phyloP scores from a whole-genome alignment of 2,888 invertebrate genomes.

The Perizoma flavofasciatum region DNA sequence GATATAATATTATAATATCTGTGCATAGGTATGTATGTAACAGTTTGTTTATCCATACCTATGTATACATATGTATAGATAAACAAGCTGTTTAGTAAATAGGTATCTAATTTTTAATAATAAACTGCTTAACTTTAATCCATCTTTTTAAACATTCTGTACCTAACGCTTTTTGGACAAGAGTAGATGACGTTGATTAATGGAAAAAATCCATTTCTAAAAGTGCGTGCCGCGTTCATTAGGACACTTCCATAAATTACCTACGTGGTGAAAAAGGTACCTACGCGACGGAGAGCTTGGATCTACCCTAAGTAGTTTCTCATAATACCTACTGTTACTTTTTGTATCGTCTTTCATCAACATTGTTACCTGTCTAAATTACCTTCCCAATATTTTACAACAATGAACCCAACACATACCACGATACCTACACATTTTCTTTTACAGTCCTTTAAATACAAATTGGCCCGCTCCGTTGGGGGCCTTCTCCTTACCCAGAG shows the following conservation, averaged over 20 bases:
- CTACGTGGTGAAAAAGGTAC: conserved; percentile 21
- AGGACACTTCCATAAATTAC: conserved; percentile 58
- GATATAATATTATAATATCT: no score
- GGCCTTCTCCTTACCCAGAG: conserved; percentile 37
- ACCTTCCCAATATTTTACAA: conserved; percentile 30
- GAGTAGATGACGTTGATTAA: conserved; percentile 64
- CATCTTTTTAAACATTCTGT: no score
- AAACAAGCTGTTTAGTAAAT: no score
- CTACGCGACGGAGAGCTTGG: conserved; percentile 11
- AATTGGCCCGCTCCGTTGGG: conserved; percentile 46
- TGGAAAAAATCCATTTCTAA: conserved; percentile 66
- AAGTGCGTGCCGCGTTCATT: conserved; percentile 60
- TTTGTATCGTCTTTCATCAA: no score
- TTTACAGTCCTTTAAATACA: conserved; percentile 53
- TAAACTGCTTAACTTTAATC: no score
- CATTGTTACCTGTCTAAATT: conserved; percentile 25
- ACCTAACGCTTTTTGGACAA: conserved; percentile 36
- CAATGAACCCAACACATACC: no score
- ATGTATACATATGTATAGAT: no score
- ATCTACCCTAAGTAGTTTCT: conserved; percentile 1
- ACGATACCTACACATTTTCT: conserved; percentile 46
- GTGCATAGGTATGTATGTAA: no score
- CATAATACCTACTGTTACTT: neutral
- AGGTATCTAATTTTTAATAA: no score
- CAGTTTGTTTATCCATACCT: no score